These are phyloP conservation scores for Megaleporinus macrocephalus DNA, from an alignment of 2,113 vertebrate genomes.

Conservation along the genomic window DNA sequence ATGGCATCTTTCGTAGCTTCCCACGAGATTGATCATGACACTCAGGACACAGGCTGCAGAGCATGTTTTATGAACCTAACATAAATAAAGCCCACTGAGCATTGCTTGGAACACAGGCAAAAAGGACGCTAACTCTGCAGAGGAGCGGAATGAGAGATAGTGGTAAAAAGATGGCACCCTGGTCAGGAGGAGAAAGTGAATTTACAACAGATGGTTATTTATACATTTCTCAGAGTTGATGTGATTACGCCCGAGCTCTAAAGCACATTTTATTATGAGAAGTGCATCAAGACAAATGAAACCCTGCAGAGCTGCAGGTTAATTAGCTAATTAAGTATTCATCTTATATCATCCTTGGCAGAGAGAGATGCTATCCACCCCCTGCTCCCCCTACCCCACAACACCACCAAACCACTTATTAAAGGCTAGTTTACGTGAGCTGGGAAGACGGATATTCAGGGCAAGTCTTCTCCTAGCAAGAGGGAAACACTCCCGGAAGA, in stretches of 20 bases:
- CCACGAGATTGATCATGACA: slow-evolving; percentile 30
- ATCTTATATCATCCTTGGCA: slow-evolving; percentile 60
- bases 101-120: slow-evolving; percentile 51
- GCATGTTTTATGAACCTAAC: slow-evolving; percentile 53
- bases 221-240: slow-evolving; percentile 61
- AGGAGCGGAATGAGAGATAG: neutral
- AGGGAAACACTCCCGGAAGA: slow-evolving; percentile 49
- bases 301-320: slow-evolving; percentile 59
- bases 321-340: slow-evolving; percentile 63
- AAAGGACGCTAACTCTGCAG: slow-evolving; percentile 6
- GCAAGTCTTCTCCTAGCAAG: neutral
- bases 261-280: slow-evolving; percentile 57
- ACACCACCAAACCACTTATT: slow-evolving; percentile 36
- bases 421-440: slow-evolving; percentile 31
- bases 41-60: neutral
- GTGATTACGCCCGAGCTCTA: slow-evolving; percentile 58
- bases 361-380: slow-evolving; percentile 30
- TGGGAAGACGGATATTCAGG: slow-evolving; percentile 39
- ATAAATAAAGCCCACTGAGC: slow-evolving; percentile 65
- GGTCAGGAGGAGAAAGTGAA: slow-evolving; percentile 62
- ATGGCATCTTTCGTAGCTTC: slow-evolving; percentile 49
- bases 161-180: slow-evolving; percentile 33
- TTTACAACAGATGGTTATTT: slow-evolving; percentile 67
- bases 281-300: slow-evolving; percentile 68
- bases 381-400: no score